These are phyloP conservation scores for Sterrhoptilus dennistouni DNA, from an alignment of 2,113 vertebrate genomes.

Conservation along the genomic window DNA sequence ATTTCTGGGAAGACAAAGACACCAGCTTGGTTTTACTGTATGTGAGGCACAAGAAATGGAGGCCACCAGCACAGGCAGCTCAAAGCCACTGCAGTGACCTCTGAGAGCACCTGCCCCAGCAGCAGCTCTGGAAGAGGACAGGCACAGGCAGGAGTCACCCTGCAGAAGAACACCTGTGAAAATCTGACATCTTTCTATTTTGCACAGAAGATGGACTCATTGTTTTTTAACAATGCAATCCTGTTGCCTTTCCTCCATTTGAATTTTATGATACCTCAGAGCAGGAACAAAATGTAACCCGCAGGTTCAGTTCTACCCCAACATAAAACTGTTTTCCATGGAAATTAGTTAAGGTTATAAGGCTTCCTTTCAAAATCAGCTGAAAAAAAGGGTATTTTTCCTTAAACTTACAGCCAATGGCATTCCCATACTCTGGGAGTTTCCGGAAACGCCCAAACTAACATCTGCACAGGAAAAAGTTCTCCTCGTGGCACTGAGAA, in stretches of 20 bases:
- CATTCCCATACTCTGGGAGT: background rate
- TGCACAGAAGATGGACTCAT: background rate
- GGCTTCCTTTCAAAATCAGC: background rate
- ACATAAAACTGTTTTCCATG: background rate
- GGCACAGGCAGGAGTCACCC: background rate
- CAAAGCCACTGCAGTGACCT: background rate
- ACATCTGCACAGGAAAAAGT: background rate
- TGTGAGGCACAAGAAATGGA: background rate
- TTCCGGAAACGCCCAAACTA: background rate
- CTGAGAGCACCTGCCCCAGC: background rate
- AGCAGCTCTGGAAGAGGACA: background rate
- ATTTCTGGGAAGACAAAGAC: background rate
- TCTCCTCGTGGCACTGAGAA: background rate
- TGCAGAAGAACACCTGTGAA: background rate
- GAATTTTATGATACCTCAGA: background rate
- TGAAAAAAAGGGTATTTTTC: too few relatives aligned
- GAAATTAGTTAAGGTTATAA: background rate
- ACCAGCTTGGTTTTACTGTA: fast-evolving
- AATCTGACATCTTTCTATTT: fast-evolving
- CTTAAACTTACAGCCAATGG: too few relatives aligned
- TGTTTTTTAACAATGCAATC: background rate
- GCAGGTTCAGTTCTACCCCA: background rate
- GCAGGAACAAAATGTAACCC: background rate
- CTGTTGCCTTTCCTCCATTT: background rate
- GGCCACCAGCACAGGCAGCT: background rate